Base-by-base conservation (phyloP, 2,888 invertebrate genomes). In the Lasioglossum marginatum region DNA sequence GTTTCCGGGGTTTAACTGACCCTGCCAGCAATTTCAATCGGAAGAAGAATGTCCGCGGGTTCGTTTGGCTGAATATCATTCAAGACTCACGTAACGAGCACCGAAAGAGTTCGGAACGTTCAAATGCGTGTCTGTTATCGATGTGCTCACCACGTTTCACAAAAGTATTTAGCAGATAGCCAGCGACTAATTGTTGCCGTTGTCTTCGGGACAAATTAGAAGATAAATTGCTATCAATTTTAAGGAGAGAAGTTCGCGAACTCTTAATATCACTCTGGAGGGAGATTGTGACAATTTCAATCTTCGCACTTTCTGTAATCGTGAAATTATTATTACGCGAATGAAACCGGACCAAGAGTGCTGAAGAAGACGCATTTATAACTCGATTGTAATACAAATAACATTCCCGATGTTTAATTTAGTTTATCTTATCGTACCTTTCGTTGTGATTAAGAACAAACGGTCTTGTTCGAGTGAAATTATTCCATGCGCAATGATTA, bases 1-100 rank as follows among this genome's bases (percentile, higher is more conserved):
- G 83, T 89, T 88, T 88, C 77, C 84, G 82, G 79, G 82, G 70
- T 79, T 82, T 68, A 82, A 80, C 75, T 86, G 83, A 88, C 86
- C 79, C 68, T 80, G 83, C 73, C 45, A 68, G 60, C 78, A 83
- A 87, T 88, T 88, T 81, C 76, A 37, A 77, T 76, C 60, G 70
- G 74, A 79, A 76, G 81, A 85, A 81, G 82, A 85, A 83, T 76
- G 37, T 68, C 60, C 78, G n/a, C 27, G 45, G 27, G 48, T n/a
- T 48, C 16, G 77, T 79, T 68, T 74, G 73, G 52, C 76, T 40
- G 48, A 27, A 37, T 52, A 37, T 14, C 37, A 27, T 48, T 27
- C 40, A 19, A 70, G 70, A 70, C 19, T 77, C 37, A 19, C 40
- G 8, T 52, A 48, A n/a, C 16, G 34, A 14, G 37, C 40, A 19